phyloP scores from a whole-genome alignment of 2,113 vertebrate genomes.

The Cinclus cinclus region DNA sequence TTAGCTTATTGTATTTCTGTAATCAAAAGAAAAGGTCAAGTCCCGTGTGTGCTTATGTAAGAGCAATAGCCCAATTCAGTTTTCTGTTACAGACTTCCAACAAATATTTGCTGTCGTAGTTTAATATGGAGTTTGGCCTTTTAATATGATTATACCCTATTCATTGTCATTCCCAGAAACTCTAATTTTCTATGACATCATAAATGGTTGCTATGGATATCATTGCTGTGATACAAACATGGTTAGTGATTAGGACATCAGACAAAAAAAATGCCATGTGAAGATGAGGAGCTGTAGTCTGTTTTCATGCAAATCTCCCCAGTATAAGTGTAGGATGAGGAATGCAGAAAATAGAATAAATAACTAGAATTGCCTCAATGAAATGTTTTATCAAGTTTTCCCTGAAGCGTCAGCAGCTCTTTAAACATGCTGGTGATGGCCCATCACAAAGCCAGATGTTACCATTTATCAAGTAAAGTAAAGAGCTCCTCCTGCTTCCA shows the following conservation, averaged over 20 bases:
- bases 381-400: constrained; percentile 61
- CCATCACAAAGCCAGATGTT: constrained; percentile 69
- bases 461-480: constrained; percentile 63
- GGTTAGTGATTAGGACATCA: constrained; percentile 4
- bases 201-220: neutral
- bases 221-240: neutral
- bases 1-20: neutral
- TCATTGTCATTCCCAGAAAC: neutral
- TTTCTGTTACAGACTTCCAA: neutral
- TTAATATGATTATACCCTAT: neutral
- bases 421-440: constrained; percentile 63
- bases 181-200: constrained; percentile 29
- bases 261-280: neutral
- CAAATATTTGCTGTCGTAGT: neutral
- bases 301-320: constrained; percentile 40
- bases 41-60: neutral
- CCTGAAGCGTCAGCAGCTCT: constrained; percentile 54
- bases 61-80: neutral
- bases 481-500: constrained; percentile 63
- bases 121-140: neutral
- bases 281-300: constrained; percentile 13
- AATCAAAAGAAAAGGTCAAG: constrained; percentile 6
- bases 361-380: constrained; percentile 54
- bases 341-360: constrained; percentile 61
- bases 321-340: neutral